Conservation (phyloP, 2,888 invertebrate species). For the Ichneumoninae sp. region DNA sequence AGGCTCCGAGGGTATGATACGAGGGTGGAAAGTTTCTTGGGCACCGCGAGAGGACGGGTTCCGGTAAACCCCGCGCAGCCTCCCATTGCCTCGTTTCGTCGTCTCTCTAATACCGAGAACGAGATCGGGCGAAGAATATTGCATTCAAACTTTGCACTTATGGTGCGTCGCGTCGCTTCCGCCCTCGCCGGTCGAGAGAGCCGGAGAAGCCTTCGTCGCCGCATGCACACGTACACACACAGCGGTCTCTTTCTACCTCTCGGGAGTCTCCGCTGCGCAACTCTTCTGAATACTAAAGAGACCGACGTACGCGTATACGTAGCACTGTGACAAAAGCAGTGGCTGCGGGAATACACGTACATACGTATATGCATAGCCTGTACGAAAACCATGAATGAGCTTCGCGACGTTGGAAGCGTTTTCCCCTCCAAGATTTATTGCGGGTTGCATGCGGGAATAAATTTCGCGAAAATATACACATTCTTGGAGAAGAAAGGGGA, state of each 20-base stretch:
- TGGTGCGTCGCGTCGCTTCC: conserved; percentile 59
- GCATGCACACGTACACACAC: conserved; percentile 6
- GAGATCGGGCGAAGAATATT: conserved; percentile 66
- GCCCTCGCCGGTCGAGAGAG: conserved; percentile 14
- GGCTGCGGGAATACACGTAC: conserved; percentile 7
- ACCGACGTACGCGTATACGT: conserved; percentile 1
- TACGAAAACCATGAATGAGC: conserved; percentile 26
- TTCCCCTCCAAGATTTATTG: conserved; percentile 58
- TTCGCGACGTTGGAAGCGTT: conserved; percentile 54
- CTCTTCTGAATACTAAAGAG: conserved; percentile 65
- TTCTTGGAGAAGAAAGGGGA: background rate
- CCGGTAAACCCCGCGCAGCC: background rate
- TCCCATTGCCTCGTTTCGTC: conserved; percentile 18
- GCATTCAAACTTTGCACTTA: conserved; percentile 69
- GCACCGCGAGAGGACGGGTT: background rate
- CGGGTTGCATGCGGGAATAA: conserved; percentile 49
- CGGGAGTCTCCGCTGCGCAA: conserved; percentile 41
- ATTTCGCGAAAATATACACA: conserved; percentile 38
- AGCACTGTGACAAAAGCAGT: conserved; percentile 21
- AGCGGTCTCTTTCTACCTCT: conserved; percentile 29
- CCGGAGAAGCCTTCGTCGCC: conserved; percentile 45
- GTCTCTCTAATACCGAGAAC: conserved; percentile 49
- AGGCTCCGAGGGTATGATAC: conserved; percentile 11
- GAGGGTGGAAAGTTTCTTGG: conserved; percentile 27
- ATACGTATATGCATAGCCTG: background rate